Conservation (phyloP, 53 echinoderm and acorn worm species). For the Echinometra lucunter region DNA sequence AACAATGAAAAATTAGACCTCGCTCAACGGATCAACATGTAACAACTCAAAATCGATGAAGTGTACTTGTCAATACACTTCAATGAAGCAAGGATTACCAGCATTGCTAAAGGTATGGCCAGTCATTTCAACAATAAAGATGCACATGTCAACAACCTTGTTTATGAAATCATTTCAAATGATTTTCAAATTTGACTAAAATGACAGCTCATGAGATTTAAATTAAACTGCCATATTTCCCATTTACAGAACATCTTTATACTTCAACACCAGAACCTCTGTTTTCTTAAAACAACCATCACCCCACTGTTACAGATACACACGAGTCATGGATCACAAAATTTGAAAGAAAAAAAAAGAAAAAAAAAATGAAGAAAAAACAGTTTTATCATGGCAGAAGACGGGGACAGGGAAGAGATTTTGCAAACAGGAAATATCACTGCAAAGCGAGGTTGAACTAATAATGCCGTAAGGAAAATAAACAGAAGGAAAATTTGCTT, state of each 20-base stretch:
- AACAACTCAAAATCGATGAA: no score
- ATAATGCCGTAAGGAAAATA: slow-evolving; percentile 30
- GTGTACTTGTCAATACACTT: no score
- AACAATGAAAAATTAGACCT: no score
- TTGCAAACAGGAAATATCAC: slow-evolving; percentile 30
- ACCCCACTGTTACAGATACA: neutral
- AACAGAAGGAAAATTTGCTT: slow-evolving; percentile 19
- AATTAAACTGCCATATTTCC: no score
- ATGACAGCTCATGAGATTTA: no score
- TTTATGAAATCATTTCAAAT: neutral
- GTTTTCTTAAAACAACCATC: neutral
- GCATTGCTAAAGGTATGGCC: no score
- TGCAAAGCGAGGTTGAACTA: slow-evolving; percentile 43
- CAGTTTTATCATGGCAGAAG: neutral
- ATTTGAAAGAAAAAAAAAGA: neutral
- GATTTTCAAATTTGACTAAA: neutral
- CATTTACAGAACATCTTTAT: neutral
- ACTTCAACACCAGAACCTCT: neutral
- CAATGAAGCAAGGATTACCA: no score
- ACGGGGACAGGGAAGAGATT: neutral
- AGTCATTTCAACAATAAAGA: neutral
- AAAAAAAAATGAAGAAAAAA: neutral
- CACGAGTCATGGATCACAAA: neutral
- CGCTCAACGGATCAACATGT: no score
- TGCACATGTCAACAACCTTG: no score